phyloP scores from a whole-genome alignment of 2,797 vertebrate genomes.

The Onychomys leucogaster region DNA sequence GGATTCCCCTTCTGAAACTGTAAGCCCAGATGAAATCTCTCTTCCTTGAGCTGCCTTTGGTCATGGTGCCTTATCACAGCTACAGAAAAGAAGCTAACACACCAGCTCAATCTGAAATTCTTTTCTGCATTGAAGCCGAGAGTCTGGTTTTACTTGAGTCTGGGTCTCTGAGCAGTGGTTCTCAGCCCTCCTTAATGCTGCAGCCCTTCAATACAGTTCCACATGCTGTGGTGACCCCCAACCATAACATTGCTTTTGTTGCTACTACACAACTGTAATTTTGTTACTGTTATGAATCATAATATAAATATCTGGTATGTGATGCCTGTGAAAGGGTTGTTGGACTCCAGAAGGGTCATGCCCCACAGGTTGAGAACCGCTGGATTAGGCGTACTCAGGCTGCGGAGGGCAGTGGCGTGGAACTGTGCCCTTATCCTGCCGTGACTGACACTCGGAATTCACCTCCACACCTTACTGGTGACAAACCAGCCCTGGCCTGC shows the following conservation, averaged over 20 bases:
- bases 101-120: neutral
- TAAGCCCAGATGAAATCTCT: neutral
- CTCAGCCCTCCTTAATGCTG: neutral
- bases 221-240: neutral
- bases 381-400: neutral
- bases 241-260: neutral
- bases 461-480: neutral
- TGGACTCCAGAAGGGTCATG: neutral
- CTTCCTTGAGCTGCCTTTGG: neutral
- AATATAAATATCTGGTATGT: neutral
- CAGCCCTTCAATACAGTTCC: neutral
- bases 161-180: neutral
- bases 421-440: neutral
- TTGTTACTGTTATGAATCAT: neutral
- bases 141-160: neutral
- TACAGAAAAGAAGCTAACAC: neutral
- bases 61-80: no score
- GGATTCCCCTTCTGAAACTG: neutral
- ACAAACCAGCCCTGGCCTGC: constrained; percentile 6
- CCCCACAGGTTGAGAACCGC: neutral
- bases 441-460: neutral
- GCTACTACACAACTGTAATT: neutral
- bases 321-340: neutral
- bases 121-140: neutral
- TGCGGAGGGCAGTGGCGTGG: neutral